Conservation (phyloP, 2,797 vertebrate genomes). For the Sebastolobus alascanus region DNA sequence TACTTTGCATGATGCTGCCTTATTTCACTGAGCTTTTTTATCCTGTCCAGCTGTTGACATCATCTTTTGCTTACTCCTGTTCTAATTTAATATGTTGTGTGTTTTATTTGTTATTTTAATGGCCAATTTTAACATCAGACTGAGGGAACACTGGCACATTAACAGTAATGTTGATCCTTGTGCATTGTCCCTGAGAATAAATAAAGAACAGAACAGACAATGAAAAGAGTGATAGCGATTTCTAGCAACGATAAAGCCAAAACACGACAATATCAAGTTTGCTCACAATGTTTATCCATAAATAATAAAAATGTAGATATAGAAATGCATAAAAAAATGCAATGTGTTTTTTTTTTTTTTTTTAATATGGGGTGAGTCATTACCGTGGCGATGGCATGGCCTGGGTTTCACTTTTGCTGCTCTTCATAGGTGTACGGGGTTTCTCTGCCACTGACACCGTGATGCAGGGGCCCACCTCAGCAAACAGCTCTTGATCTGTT, state of each 20-base stretch:
- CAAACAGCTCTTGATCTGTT: slow-evolving; percentile 88
- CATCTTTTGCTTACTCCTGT: no score
- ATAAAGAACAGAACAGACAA: no score
- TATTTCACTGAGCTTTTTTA: no score
- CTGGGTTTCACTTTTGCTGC: slow-evolving; percentile 87
- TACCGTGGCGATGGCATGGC: slow-evolving; percentile 89
- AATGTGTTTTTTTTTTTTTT: neutral
- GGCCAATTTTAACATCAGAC: no score
- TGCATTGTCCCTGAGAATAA: fast-evolving
- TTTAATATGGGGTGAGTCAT: neutral
- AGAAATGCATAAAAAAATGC: neutral
- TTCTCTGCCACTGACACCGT: slow-evolving; percentile 89
- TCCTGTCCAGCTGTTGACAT: no score
- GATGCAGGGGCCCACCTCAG: slow-evolving; percentile 86
- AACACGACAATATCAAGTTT: neutral
- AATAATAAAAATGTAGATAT: neutral
- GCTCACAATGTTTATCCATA: fast-evolving
- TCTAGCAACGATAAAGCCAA: neutral
- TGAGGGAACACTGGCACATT: no score
- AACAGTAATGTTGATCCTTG: no score
- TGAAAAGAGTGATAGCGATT: no score
- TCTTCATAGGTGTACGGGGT: slow-evolving; percentile 90
- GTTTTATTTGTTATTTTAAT: no score
- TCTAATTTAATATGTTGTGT: no score
- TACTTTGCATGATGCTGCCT: no score